Percentiles rank a stretch among this genome's conserved stretches.
phyloP scores from a whole-genome alignment of 2,888 invertebrate genomes.

The Caenorhabditis angaria region DNA sequence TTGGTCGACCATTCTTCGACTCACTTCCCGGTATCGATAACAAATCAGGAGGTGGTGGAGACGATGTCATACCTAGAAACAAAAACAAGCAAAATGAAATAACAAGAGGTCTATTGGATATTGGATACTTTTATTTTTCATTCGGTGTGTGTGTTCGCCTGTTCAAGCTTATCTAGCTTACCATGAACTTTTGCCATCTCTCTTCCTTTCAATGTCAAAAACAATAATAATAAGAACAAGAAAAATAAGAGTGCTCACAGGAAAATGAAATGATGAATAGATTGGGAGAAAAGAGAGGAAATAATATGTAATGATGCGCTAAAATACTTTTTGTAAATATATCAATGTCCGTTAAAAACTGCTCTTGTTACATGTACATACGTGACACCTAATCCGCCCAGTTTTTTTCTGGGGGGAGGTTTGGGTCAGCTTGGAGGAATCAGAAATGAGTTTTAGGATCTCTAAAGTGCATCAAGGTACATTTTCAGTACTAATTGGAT shows the following conservation, averaged over 20 bases:
- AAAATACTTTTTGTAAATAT: background rate
- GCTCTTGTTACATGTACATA: background rate
- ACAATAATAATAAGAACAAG: background rate
- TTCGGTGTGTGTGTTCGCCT: no score
- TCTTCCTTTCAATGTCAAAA: background rate
- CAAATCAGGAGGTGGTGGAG: slow-evolving; percentile 2
- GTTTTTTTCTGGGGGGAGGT: no score
- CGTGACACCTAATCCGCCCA: background rate
- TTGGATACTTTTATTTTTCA: slow-evolving; percentile 2
- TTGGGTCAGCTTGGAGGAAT: no score
- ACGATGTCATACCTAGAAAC: slow-evolving; percentile 8
- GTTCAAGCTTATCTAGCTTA: background rate
- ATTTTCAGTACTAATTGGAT: no score
- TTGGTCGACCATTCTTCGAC: background rate
- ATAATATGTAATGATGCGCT: background rate
- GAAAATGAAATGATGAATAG: no score
- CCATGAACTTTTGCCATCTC: slow-evolving; percentile 1
- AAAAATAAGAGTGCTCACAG: background rate
- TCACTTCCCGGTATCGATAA: slow-evolving; percentile 2
- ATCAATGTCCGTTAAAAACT: slow-evolving; percentile 2
- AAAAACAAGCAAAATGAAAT: background rate
- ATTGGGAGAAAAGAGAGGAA: background rate
- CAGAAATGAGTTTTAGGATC: no score
- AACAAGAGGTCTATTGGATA: no score
- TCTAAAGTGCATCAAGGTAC: no score